phyloP scores from a whole-genome alignment of 2,113 vertebrate genomes.

The Gymnarchus niloticus region DNA sequence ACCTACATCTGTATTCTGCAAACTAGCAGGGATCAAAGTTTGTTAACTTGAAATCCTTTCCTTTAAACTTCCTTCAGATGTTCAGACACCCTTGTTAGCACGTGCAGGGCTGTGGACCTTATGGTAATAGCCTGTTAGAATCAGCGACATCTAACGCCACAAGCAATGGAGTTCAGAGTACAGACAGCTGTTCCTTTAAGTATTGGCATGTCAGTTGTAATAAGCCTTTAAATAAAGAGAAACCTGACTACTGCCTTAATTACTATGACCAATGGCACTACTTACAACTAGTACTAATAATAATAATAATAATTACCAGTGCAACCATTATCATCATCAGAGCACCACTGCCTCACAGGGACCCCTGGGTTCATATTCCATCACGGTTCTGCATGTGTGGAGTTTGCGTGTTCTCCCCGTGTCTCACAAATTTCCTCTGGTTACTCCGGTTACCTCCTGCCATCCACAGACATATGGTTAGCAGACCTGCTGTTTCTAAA shows the following conservation, averaged over 20 bases:
- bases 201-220: not conserved
- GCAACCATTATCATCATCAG: no score
- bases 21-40: slow-evolving; percentile 1
- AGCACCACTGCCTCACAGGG: no score
- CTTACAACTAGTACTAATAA: not conserved
- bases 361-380: no score
- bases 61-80: not conserved
- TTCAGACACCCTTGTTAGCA: slow-evolving; percentile 1
- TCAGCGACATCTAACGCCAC: not conserved
- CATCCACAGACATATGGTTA: no score
- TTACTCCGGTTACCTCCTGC: no score
- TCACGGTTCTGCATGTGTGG: no score
- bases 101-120: not conserved
- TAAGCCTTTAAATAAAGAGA: slow-evolving; percentile 1
- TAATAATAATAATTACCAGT: not conserved
- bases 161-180: not conserved
- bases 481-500: no score
- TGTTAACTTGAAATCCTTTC: slow-evolving; percentile 9
- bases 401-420: no score
- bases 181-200: not conserved
- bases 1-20: not conserved
- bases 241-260: not conserved
- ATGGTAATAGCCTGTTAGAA: slow-evolving; percentile 11
- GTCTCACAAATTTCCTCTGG: no score
- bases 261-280: not conserved